phyloP scores from a whole-genome alignment of 2,888 invertebrate species.

The Ephialtes manifestator region DNA sequence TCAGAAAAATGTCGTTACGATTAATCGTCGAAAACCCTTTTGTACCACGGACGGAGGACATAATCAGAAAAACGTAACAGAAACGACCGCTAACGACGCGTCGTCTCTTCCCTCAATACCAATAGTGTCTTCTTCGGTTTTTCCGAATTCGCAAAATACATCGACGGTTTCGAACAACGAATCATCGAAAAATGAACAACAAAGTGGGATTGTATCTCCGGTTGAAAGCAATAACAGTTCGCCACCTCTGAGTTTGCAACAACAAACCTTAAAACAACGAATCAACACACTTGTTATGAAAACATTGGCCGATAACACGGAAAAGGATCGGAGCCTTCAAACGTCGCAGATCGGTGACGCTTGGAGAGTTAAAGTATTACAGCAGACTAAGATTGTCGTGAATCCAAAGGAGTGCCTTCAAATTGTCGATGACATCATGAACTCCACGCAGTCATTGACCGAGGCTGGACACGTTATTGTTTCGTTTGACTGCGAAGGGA shows the following conservation, averaged over 20 bases:
- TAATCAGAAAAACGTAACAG: constrained; percentile 53
- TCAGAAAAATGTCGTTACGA: constrained; percentile 95
- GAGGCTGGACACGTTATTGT: constrained; percentile 88
- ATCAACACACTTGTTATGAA: constrained; percentile 95
- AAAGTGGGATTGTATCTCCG: constrained; percentile 62
- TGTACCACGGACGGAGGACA: constrained; percentile 38
- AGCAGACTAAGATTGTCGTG: constrained; percentile 93
- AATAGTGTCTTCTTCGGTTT: background rate
- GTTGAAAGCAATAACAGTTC: constrained; percentile 80
- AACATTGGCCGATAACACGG: constrained; percentile 95
- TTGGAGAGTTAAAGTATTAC: constrained; percentile 93
- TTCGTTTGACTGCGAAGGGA: constrained; percentile 97
- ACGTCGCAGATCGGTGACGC: constrained; percentile 88
- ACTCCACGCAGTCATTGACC: constrained; percentile 82
- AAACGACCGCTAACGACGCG: constrained; percentile 27
- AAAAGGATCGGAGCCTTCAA: constrained; percentile 87
- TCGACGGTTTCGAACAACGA: constrained; percentile 63
- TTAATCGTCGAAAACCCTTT: constrained; percentile 90
- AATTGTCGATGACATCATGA: constrained; percentile 91
- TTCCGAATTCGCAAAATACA: background rate
- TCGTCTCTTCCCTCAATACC: background rate
- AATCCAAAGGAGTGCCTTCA: constrained; percentile 92
- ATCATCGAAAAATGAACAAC: constrained; percentile 69
- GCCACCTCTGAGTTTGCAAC: constrained; percentile 82
- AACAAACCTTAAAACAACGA: constrained; percentile 94